Evolutionary conservation across 2,113 vertebrate genomes (phyloP).

Genomic region (Microcebus tavaratra): DNA sequence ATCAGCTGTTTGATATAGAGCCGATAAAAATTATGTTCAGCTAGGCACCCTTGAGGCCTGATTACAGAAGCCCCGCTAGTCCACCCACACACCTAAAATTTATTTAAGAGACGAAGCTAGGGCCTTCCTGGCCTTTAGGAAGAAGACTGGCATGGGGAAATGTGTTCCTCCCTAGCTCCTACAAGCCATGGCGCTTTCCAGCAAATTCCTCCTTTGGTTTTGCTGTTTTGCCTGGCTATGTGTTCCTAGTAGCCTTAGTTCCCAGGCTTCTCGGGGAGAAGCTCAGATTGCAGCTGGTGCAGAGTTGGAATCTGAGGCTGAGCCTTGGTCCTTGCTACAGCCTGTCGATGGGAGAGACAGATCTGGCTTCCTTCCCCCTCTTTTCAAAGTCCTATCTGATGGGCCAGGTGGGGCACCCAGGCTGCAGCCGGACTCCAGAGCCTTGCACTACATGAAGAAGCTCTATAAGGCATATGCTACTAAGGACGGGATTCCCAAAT

Average conservation of each 20-base stretch:
- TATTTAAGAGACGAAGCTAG: slow-evolving; percentile 77
- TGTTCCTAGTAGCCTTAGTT: slow-evolving; percentile 55
- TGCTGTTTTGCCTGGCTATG: slow-evolving; percentile 75
- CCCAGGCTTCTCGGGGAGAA: slow-evolving; percentile 52
- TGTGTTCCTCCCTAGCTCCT: not conserved
- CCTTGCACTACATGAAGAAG: slow-evolving; percentile 93
- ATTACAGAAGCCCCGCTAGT: slow-evolving; percentile 57
- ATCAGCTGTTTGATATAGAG: not conserved
- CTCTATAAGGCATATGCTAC: slow-evolving; percentile 90
- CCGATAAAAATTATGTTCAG: slow-evolving; percentile 57
- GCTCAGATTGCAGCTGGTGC: not conserved
- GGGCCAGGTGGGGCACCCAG: slow-evolving; percentile 54
- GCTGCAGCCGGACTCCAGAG: slow-evolving; percentile 88
- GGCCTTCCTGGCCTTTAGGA: not conserved
- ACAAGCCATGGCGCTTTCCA: slow-evolving; percentile 76
- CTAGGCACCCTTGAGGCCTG: slow-evolving; percentile 65
- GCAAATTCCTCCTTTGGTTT: slow-evolving; percentile 72
- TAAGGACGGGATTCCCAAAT: slow-evolving; percentile 87
- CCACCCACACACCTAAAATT: slow-evolving; percentile 72
- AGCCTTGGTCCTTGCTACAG: not conserved
- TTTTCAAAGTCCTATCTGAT: slow-evolving; percentile 89
- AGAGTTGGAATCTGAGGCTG: not conserved
- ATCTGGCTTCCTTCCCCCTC: slow-evolving; percentile 82
- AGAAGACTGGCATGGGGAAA: slow-evolving; percentile 51
- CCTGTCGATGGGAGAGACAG: not conserved